Percentiles rank a stretch among this genome's conserved stretches.
phyloP scores from a whole-genome alignment of 1,140 invertebrate species.

The Lordiphosa clarofinis region DNA sequence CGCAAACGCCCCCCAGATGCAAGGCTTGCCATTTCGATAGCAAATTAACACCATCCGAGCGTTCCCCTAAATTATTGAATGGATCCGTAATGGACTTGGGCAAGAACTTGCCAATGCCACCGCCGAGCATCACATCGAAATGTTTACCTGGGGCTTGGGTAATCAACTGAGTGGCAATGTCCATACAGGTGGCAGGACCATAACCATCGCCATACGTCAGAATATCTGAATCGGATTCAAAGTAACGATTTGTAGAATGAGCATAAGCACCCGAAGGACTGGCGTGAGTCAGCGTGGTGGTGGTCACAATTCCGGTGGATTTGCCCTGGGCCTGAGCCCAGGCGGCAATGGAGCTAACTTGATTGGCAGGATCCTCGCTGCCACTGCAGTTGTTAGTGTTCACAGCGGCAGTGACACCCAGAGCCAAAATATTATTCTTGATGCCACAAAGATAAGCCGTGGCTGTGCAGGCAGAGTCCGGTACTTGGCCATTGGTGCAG shows the following conservation, averaged over 20 bases:
- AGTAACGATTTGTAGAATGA: constrained; percentile 86
- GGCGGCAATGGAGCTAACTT: constrained; percentile 85
- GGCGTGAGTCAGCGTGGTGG: constrained; percentile 73
- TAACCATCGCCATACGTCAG: constrained; percentile 55
- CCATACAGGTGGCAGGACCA: constrained; percentile 79
- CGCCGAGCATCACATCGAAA: constrained; percentile 85
- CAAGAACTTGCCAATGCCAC: constrained; percentile 84
- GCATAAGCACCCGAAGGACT: constrained; percentile 73
- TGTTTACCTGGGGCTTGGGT: constrained; percentile 82
- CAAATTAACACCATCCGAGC: constrained; percentile 80
- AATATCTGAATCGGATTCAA: constrained; percentile 86
- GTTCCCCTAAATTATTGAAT: constrained; percentile 80
- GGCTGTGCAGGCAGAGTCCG: constrained; percentile 88
- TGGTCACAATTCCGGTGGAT: constrained; percentile 72
- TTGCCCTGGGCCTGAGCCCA: constrained; percentile 91
- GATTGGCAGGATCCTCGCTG: constrained; percentile 81
- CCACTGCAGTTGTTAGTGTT: constrained; percentile 84
- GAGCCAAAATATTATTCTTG: constrained; percentile 84
- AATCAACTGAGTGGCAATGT: constrained; percentile 84
- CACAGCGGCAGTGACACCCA: constrained; percentile 85
- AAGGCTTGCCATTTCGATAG: constrained; percentile 80
- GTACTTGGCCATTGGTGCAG: constrained; percentile 88
- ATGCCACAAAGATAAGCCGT: constrained; percentile 88
- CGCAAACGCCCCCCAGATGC: constrained; percentile 65
- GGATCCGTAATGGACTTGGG: constrained; percentile 80